Base-by-base conservation (phyloP, 2,113 vertebrate genomes). In the Charadrius vociferus region DNA sequence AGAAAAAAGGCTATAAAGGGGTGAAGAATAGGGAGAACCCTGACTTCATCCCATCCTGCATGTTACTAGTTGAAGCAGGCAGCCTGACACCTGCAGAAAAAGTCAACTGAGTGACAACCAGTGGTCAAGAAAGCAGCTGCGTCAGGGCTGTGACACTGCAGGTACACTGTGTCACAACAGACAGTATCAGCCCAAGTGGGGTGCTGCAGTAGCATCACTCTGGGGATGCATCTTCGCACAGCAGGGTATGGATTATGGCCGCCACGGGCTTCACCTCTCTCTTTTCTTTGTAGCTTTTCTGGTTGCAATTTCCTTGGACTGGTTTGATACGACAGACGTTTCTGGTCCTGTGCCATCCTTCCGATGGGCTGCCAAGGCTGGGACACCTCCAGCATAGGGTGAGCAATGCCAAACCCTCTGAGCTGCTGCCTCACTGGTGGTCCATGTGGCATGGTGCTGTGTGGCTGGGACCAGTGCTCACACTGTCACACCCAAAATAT, bases 381-480 rank as follows among this genome's bases (percentile, higher is more conserved):
- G 30, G n/a, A 47, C 20, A 55, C 30, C 22, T 43, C 23, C 32
- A 50, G n/a, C 1, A 0, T 32, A 32, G 58, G 45, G 10, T 43
- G 36, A 55, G 39, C 32, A 55, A 37, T 23, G 47, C 5, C 36
- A 72, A 21, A 55, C 16, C n/a, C 20, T 14, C 8, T 1, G 4
- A 50, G 19, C 30, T 77, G 19, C n/a, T 72, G 32, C n/a, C 27
- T 50, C n/a, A 30, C 16, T n/a, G 20, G 11, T 61, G 39, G 37
- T 52, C 32, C 29, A 24, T 0, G 4, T 9, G 22, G 26, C 30
- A 59, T 2, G 2, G 17, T 49, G 39, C 50, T 50, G 29, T 32
- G 27, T 43, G n/a, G 11, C 37, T 68, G 49, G 26, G 49, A 15
- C 5, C 1, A 0, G 13, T 1, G 1, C 21, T 63, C 10, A 37